Percentiles rank a stretch among this genome's conserved stretches.
Evolutionary conservation across 2,888 invertebrate species (phyloP).

Genomic region (Chesias legatella): DNA sequence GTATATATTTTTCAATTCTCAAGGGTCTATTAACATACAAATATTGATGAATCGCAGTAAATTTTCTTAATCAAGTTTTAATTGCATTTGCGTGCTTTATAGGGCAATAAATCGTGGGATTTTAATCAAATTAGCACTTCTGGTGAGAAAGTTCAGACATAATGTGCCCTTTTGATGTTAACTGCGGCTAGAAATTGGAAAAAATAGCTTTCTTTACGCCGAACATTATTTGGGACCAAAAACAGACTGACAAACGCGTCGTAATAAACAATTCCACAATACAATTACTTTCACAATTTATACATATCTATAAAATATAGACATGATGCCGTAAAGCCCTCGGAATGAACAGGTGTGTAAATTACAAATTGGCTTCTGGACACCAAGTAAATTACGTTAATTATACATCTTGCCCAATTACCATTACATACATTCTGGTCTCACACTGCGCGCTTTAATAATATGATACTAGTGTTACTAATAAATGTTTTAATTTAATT

Average conservation of each 20-base stretch:
- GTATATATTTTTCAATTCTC: background rate
- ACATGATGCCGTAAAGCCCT: no score
- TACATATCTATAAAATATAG: no score
- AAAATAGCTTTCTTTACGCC: no score
- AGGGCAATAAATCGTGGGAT: constrained; percentile 19
- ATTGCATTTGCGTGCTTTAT: constrained; percentile 21
- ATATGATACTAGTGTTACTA: no score
- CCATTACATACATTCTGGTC: constrained; percentile 9
- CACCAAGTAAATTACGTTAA: constrained; percentile 9
- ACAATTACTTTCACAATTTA: no score
- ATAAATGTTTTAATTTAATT: no score
- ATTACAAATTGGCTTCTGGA: no score
- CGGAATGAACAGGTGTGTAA: no score
- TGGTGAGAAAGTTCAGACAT: constrained; percentile 12
- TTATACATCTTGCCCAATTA: constrained; percentile 20
- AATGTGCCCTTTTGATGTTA: constrained; percentile 7
- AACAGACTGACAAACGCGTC: no score
- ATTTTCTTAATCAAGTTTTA: constrained; percentile 21
- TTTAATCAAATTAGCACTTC: constrained; percentile 21
- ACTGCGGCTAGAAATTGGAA: no score
- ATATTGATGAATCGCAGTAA: constrained; percentile 18
- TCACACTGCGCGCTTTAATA: constrained; percentile 2
- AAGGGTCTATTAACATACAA: constrained; percentile 8
- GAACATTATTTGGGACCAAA: no score
- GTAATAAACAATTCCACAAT: no score